Conservation (phyloP, 2,888 invertebrate species). For the Catonia carolina region DNA sequence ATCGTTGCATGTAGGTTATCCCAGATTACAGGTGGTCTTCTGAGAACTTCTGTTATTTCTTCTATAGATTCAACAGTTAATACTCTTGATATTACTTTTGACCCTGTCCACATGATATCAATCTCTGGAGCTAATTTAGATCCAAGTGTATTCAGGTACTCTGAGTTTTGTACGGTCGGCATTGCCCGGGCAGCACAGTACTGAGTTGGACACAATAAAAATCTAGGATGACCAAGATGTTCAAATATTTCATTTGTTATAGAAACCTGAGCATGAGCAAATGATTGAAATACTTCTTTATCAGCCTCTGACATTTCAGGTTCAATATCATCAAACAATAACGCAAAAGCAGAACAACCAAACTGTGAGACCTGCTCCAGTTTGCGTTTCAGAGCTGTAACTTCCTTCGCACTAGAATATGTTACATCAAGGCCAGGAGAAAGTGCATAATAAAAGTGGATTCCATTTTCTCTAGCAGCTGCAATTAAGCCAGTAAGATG, state of each 20-base stretch:
- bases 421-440: constrained; percentile 96
- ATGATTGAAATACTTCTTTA: constrained; percentile 92
- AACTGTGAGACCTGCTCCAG: constrained; percentile 91
- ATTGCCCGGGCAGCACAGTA: constrained; percentile 93
- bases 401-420: constrained; percentile 70
- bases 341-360: constrained; percentile 90
- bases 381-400: constrained; percentile 83
- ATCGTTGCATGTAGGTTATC: constrained; percentile 99
- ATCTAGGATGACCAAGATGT: constrained; percentile 80
- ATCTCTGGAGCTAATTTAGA: constrained; percentile 78
- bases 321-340: constrained; percentile 97
- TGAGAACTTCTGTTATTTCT: constrained; percentile 82
- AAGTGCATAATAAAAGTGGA: constrained; percentile 92
- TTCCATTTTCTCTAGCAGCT: constrained; percentile 79
- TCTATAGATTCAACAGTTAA: constrained; percentile 83
- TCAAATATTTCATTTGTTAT: constrained; percentile 94
- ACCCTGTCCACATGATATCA: constrained; percentile 94
- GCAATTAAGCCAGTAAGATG: constrained; percentile 85
- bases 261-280: constrained; percentile 95
- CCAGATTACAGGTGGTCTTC: constrained; percentile 95
- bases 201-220: constrained; percentile 95
- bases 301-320: constrained; percentile 94
- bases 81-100: constrained; percentile 86
- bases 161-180: constrained; percentile 84
- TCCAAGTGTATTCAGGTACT: constrained; percentile 91